A percentile compares a stretch with the other conserved stretches of the same genome.
These are phyloP conservation scores for Micrasema minimum DNA, from an alignment of 1,140 invertebrate species.

Conservation along the genomic window DNA sequence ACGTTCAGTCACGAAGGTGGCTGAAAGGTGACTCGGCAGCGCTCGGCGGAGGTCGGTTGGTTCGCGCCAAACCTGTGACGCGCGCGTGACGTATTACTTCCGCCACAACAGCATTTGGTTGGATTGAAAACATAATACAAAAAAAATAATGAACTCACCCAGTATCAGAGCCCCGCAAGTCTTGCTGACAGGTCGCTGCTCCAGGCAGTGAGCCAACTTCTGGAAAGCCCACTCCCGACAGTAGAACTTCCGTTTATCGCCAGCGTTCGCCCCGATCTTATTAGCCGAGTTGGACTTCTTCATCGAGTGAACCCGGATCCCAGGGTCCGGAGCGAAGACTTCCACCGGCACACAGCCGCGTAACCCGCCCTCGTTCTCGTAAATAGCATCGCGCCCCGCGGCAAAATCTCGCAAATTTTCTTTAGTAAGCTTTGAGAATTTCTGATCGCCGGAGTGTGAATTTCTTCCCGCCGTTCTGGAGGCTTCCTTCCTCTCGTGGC, in stretches of 20 bases:
- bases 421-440: constrained; percentile 14
- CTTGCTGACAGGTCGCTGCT: constrained; percentile 80
- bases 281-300: constrained; percentile 62
- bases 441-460: not conserved
- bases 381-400: constrained; percentile 45
- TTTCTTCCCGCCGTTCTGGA: not conserved
- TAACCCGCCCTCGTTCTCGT: constrained; percentile 51
- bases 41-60: too few species aligned
- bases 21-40: too few species aligned
- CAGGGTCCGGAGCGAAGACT: constrained; percentile 54
- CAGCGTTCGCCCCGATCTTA: constrained; percentile 56
- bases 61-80: too few species aligned
- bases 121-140: too few species aligned
- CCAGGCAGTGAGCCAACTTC: constrained; percentile 91
- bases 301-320: constrained; percentile 57
- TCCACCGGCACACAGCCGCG: constrained; percentile 42
- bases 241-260: constrained; percentile 61
- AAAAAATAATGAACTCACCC: constrained; percentile 2
- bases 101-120: too few species aligned
- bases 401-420: constrained; percentile 45
- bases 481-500: constrained; percentile 5
- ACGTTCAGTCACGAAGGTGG: too few species aligned
- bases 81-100: too few species aligned
- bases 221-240: constrained; percentile 93
- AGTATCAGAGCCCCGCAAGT: constrained; percentile 78